Conservation (phyloP, 1,140 invertebrate genomes). For the Papilio polytes region DNA sequence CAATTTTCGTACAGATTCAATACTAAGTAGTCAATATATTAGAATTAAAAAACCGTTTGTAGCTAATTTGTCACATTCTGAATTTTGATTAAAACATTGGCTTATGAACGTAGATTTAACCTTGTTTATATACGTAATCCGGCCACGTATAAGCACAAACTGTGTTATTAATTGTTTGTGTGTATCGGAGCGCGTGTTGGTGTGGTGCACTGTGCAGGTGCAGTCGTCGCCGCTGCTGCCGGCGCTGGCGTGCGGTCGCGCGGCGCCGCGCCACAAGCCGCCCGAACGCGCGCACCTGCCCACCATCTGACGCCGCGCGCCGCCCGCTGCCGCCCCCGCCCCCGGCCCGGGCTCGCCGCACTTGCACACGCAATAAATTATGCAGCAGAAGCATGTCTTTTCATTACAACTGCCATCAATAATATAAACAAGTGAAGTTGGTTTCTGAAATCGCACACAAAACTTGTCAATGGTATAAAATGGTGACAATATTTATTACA, state of each 20-base stretch:
- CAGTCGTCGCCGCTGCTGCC: conserved; percentile 87
- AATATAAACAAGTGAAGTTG: too few species aligned
- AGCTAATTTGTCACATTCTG: background rate
- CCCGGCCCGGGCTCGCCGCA: background rate
- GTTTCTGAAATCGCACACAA: too few species aligned
- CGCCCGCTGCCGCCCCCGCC: background rate
- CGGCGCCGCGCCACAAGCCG: conserved; percentile 68
- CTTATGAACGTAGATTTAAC: too few species aligned
- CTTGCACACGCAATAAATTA: conserved; percentile 6
- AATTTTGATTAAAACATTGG: too few species aligned
- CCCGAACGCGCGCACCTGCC: conserved; percentile 87
- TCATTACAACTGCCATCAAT: background rate
- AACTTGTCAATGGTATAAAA: too few species aligned
- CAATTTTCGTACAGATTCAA: background rate
- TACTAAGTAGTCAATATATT: background rate
- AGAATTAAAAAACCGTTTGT: too few species aligned
- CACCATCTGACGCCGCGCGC: conserved; percentile 85
- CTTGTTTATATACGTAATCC: background rate
- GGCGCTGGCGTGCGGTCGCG: conserved; percentile 62
- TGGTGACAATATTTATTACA: too few species aligned
- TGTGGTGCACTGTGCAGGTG: conserved; percentile 51
- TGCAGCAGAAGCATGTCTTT: background rate
- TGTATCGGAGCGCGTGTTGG: background rate
- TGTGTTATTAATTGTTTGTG: conserved; percentile 35
- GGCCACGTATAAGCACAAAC: background rate